Evolutionary conservation across 2,888 invertebrate genomes (phyloP), one percentile per base, ranked within the genome.

Genomic region (Andrena dorsata): DNA sequence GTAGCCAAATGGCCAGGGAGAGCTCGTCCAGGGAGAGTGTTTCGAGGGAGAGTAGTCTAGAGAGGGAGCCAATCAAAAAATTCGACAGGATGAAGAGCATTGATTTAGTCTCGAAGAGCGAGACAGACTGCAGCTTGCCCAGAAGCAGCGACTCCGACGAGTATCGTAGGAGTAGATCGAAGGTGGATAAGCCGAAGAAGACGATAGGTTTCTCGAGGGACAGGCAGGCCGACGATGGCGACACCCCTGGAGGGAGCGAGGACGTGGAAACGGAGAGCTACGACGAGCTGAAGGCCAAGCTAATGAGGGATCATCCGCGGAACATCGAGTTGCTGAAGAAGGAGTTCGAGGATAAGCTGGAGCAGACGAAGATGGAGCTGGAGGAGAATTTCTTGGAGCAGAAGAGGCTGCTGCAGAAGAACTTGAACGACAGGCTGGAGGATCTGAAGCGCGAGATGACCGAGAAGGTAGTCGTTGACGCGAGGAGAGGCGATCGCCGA

Each of bases 281-380:
- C 95, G 53, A 94, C 2, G 92, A 93, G 28, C 88, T 91, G 2
- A 94, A 93, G 53, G 88, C 61, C 2, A 80, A 78, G 63, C 72
- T 91, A 76, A 90, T 91, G 77, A 90, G 88, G 26, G 92, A 93
- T 58, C 92, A 94, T 16, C 95, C 95, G 90, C 95, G 94, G 76
- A 95, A 95, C 91, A 93, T 95, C 84, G 94, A 95, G 86, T 90
- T 93, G 84, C 93, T 95, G 66, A 95, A 95, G 87, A 95, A 95
- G 83, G 95, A 96, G 70, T 94, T 96, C 89, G 95, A 95, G 80
- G 94, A 94, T 78, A 94, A 94, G 87, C 86, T 95, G 47, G 90
- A 93, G 1, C 90, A 91, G 28, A 93, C 92, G 65, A 94, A 92
- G 83, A 90, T 91, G 1, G 91, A 94, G 68, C 69, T 95, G 30